Evolutionary conservation across 2,113 vertebrate species (phyloP).

Genomic region (Varanus salvator): DNA sequence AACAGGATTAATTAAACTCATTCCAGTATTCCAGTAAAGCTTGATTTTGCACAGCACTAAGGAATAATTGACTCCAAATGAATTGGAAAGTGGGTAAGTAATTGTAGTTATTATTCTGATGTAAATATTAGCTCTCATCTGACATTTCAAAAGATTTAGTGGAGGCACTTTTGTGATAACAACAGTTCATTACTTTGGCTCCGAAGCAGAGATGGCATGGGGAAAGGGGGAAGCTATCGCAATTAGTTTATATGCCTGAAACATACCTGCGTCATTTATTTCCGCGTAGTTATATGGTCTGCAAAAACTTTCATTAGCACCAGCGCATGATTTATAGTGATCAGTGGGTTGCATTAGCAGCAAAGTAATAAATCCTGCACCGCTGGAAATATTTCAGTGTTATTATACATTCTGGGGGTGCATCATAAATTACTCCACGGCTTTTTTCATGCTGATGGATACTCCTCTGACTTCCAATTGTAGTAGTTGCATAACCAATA

Average conservation of each 20-base stretch:
- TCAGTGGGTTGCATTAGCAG: slow-evolving; percentile 16
- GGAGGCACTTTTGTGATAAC: slow-evolving; percentile 55
- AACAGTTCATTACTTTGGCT: slow-evolving; percentile 61
- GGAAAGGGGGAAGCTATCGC: slow-evolving; percentile 60
- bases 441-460: slow-evolving; percentile 32
- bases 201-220: slow-evolving; percentile 50
- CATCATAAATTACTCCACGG: slow-evolving; percentile 27
- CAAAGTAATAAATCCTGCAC: slow-evolving; percentile 9
- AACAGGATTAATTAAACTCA: slow-evolving; percentile 85
- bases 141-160: slow-evolving; percentile 71
- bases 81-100: slow-evolving; percentile 73
- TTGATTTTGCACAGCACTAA: slow-evolving; percentile 66
- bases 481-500: slow-evolving; percentile 11
- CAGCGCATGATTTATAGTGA: slow-evolving; percentile 41
- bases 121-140: slow-evolving; percentile 78
- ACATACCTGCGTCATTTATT: slow-evolving; percentile 51
- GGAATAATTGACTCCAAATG: slow-evolving; percentile 74
- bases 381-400: slow-evolving; percentile 23
- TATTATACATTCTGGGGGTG: background rate
- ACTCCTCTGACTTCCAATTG: slow-evolving; percentile 30
- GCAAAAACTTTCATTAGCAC: slow-evolving; percentile 58
- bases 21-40: slow-evolving; percentile 68
- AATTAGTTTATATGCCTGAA: slow-evolving; percentile 73
- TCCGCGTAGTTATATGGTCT: slow-evolving; percentile 41
- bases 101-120: slow-evolving; percentile 84